Base-by-base conservation (phyloP, 2,797 vertebrate species). In the Gephyroberyx darwinii region DNA sequence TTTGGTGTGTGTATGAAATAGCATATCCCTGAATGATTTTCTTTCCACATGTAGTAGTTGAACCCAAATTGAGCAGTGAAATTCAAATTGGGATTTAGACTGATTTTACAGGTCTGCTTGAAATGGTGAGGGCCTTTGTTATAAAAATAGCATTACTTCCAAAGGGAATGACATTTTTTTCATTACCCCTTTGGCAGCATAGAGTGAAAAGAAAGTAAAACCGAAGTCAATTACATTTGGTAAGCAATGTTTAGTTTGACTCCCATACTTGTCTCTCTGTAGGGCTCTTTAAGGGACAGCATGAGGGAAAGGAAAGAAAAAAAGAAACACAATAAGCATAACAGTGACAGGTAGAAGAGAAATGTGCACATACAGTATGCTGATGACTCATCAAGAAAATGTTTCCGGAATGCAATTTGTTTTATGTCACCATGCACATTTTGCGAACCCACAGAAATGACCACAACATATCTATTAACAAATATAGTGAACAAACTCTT, bases 251-350 rank as follows among this genome's bases (percentile, higher is more conserved):
- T 99, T 98, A 99, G 96, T 96, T 98, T 99, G 97, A 99, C 96
- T 97, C 97, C 98, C 97, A 98, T 99, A 99, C 96, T 99, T 98
- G 98, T 99, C 97, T 99, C 98, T 98, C 97, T 98, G 98, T 98
- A 98, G 96, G 96, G 96, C 95, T 98, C 97, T 94, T 93, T 98
- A 95, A 94, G 95, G 96, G 96, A 98, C 96, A 97, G 97, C 97
- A 96, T 98, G 96, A 97, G 92, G 95, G 95, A 95, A 84, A 96
- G 96, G 95, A 96, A 96, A 96, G 90, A 92, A 92, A 95, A 96
- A 93, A 94, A 94, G 74, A 81, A 96, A 95, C 94, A 96, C 95
- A 97, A 95, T 98, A 96, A 97, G 97, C 96, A 95, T 94, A 88
- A 96, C 95, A 96, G 94, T 92, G 95, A 96, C 96, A 96, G 91